Evolutionary conservation across 2,797 vertebrate species (phyloP).

Genomic region (Otolemur crassicaudatus): DNA sequence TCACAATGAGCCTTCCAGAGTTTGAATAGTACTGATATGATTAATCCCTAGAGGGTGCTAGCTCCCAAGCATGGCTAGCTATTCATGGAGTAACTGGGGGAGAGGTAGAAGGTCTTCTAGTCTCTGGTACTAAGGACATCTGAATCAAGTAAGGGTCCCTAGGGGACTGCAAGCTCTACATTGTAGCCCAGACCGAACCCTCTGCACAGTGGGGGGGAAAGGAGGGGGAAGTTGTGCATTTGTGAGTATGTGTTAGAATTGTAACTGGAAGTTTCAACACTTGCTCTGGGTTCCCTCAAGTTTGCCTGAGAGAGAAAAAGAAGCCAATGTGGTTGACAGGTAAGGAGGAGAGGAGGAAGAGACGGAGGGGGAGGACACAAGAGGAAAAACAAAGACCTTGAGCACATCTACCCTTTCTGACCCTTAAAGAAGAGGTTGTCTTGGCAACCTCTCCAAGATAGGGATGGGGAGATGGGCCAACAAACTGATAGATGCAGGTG

Average conservation of each 20-base stretch:
- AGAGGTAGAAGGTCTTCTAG: conserved; percentile 38
- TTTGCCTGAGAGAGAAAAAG: conserved; percentile 32
- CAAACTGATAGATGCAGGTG: neutral
- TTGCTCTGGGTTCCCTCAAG: conserved; percentile 40
- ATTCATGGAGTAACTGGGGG: neutral
- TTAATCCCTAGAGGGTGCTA: conserved; percentile 35
- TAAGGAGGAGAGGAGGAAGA: neutral
- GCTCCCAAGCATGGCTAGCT: conserved; percentile 36
- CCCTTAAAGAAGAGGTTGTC: neutral
- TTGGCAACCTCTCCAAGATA: neutral
- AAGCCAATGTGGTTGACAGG: neutral
- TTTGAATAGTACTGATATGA: conserved; percentile 40
- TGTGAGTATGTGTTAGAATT: neutral
- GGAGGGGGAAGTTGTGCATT: neutral
- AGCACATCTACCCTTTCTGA: conserved; percentile 15
- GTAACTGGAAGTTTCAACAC: conserved; percentile 12
- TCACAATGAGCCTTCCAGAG: conserved; percentile 63
- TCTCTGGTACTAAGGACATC: conserved; percentile 48
- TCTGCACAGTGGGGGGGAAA: neutral
- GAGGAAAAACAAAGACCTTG: neutral
- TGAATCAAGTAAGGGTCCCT: conserved; percentile 34
- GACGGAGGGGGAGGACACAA: neutral
- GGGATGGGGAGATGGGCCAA: neutral
- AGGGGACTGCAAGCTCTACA: conserved; percentile 9
- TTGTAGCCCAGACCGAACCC: neutral